Evolutionary conservation across 1,140 invertebrate genomes (phyloP), one percentile per base, ranked within the genome.

Genomic region (Drosophila prosaltans): DNA sequence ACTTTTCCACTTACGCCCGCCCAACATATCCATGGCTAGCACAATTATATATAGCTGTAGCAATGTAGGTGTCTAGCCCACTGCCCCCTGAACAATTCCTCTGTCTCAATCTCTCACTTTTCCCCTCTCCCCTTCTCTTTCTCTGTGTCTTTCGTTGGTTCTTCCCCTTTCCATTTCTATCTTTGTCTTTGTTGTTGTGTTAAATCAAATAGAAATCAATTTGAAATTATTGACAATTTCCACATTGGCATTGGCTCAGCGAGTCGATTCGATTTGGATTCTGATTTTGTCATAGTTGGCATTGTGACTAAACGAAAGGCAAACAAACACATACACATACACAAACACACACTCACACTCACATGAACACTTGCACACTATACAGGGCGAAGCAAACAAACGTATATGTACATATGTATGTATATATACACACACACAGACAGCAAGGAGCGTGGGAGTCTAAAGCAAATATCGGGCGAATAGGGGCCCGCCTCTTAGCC

Each of bases 161-260:
- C 41, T 43, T 4, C 16, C 45, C 21, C 16, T 24, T 48, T 48
- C 16, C 21, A 1, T 24, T 69, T 69, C 55, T 65, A 48, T 57
- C 67, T 68, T 59, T 55, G 55, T 68, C n/a, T 21, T 68, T 69
- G 65, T 74, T 83, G 78, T 69, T 82, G 81, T 82, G 89, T 71
- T 78, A 91, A 91, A 81, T 86, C 90, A 91, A 91, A 91, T 72
- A 86, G 83, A 91, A 91, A 91, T 91, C 90, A 91, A 91, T 91
- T 91, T 86, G 89, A 91, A 91, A 91, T 91, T 91, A 91, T 91
- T 91, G 90, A 90, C 90, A 90, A 91, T 91, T 91, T 91, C 84
- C 90, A 91, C 77, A 86, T 59, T 91, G 90, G 74, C 85, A 86
- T 71, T 86, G 89, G 78, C 68, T 84, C 84, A 81, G 74, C 78